Evolutionary conservation across 92 coral and sea anemone species (phyloP).

Genomic region (Bergia puertoricense): DNA sequence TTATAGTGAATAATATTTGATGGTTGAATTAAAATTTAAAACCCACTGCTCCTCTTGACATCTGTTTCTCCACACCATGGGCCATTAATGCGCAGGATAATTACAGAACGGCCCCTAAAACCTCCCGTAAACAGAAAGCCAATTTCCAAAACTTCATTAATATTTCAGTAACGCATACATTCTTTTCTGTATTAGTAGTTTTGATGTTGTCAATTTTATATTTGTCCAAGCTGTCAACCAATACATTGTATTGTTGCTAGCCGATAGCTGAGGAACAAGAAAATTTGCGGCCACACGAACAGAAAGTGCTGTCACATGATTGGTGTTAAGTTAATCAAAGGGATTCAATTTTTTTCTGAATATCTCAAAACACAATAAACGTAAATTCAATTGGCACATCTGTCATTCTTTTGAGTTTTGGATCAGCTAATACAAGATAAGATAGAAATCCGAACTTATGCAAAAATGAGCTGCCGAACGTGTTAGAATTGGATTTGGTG

Average conservation of each 20-base stretch:
- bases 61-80: constrained; percentile 34
- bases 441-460: neutral
- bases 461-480: neutral
- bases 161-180: constrained; percentile 13
- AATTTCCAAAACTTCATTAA: constrained; percentile 37
- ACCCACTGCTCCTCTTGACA: constrained; percentile 15
- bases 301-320: neutral
- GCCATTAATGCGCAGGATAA: constrained; percentile 20
- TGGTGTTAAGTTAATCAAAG: constrained; percentile 33
- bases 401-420: constrained; percentile 2
- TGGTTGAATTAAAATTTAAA: constrained; percentile 39
- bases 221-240: constrained; percentile 26
- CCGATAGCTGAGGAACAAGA: constrained; percentile 16
- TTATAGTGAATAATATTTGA: constrained; percentile 14
- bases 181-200: constrained; percentile 21
- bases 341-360: constrained; percentile 21
- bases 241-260: constrained; percentile 12
- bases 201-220: constrained; percentile 31
- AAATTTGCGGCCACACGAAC: constrained; percentile 13
- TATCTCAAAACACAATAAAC: constrained; percentile 20
- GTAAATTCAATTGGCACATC: constrained; percentile 14
- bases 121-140: constrained; percentile 29
- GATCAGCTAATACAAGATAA: neutral
- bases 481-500: no score
- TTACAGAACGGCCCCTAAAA: constrained; percentile 34